Percentiles rank a stretch among this genome's conserved stretches.
Evolutionary conservation across 2,797 vertebrate species (phyloP).

Genomic region (Distichodus sexfasciatus): DNA sequence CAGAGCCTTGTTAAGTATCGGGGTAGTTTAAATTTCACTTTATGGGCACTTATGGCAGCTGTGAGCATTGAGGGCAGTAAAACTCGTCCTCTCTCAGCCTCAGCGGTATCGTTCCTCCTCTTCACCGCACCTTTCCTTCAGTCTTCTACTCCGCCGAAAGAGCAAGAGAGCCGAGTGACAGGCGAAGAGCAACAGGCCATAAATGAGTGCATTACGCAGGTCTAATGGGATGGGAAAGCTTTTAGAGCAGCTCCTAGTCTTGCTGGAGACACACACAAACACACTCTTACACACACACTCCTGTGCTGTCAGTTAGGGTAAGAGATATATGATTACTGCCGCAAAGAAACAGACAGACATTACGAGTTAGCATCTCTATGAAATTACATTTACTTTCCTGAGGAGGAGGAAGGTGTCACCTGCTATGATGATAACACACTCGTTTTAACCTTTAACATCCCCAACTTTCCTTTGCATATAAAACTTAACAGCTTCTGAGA

Average conservation of each 20-base stretch:
- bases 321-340: slow-evolving; percentile 40
- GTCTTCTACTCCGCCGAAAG: slow-evolving; percentile 32
- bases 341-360: slow-evolving; percentile 38
- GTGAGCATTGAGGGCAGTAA: too few species aligned
- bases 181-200: slow-evolving; percentile 34
- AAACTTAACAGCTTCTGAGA: too few species aligned
- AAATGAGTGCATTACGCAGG: slow-evolving; percentile 46
- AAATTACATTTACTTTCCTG: slow-evolving; percentile 46
- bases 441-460: background rate
- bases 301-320: slow-evolving; percentile 38
- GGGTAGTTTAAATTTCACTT: too few species aligned
- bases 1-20: too few species aligned
- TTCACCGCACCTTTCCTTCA: too few species aligned
- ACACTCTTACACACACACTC: background rate
- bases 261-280: slow-evolving; percentile 28
- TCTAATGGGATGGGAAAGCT: slow-evolving; percentile 52
- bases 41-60: too few species aligned
- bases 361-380: slow-evolving; percentile 35
- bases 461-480: too few species aligned
- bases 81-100: too few species aligned
- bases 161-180: slow-evolving; percentile 22
- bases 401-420: slow-evolving; percentile 19
- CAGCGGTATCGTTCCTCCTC: too few species aligned
- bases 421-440: slow-evolving; percentile 1
- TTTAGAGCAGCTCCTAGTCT: slow-evolving; percentile 42